A percentile compares a stretch with the other conserved stretches of the same genome.
phyloP scores from a whole-genome alignment of 2,797 vertebrate genomes.

The Neosalanx taihuensis region DNA sequence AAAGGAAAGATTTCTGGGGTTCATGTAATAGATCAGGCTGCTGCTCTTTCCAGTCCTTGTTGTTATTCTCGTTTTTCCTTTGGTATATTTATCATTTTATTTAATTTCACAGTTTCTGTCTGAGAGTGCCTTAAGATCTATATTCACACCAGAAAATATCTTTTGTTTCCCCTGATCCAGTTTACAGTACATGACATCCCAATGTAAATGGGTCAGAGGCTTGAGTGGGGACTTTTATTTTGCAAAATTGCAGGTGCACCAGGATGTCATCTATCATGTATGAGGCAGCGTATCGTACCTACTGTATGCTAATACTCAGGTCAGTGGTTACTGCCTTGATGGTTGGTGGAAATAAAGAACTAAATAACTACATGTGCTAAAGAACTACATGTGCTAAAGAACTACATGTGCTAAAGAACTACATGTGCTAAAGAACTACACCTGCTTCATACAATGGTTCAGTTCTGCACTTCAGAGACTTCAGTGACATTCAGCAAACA shows the following conservation, averaged over 20 bases:
- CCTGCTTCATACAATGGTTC: neutral
- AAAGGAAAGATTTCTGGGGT: constrained; percentile 53
- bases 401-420: too few relatives aligned
- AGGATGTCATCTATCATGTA: constrained; percentile 1
- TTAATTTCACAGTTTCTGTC: constrained; percentile 57
- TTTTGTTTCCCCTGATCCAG: constrained; percentile 43
- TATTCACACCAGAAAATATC: constrained; percentile 57
- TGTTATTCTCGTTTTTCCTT: constrained; percentile 41
- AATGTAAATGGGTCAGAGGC: constrained; percentile 53
- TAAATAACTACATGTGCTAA: neutral
- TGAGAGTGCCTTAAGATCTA: constrained; percentile 60
- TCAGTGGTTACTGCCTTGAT: too few relatives aligned
- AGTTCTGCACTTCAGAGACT: neutral
- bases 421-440: too few relatives aligned
- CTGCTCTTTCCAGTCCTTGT: constrained; percentile 43
- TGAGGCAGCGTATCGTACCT: neutral
- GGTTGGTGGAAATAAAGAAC: too few relatives aligned
- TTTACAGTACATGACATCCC: constrained; percentile 42
- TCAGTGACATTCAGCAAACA: neutral
- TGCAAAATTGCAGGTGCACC: constrained; percentile 1
- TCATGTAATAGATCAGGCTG: constrained; percentile 61
- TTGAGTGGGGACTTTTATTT: constrained; percentile 34
- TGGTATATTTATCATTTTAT: constrained; percentile 62
- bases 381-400: too few relatives aligned
- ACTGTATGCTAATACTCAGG: neutral